phyloP scores from a whole-genome alignment of 2,888 invertebrate genomes.

The Drosophila rellima region DNA sequence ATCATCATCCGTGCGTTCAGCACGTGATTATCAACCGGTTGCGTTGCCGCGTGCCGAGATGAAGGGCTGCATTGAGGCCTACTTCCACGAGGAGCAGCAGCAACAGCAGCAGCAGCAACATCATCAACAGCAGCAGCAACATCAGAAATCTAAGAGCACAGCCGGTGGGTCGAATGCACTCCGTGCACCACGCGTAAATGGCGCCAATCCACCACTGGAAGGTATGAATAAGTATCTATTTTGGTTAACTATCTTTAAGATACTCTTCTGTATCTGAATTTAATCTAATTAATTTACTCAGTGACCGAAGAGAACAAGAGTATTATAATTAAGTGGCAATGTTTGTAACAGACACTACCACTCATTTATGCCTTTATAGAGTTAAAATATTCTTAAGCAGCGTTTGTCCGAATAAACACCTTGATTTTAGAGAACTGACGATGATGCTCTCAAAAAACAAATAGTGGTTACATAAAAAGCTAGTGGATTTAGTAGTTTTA shows the following conservation, averaged over 20 bases:
- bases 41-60: constrained; percentile 90
- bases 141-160: constrained; percentile 62
- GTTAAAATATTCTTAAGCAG: too few species aligned
- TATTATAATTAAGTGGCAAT: neutral
- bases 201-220: constrained; percentile 85
- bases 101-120: constrained; percentile 85
- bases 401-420: too few species aligned
- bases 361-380: too few species aligned
- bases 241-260: neutral
- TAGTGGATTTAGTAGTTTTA: too few species aligned
- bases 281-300: too few species aligned
- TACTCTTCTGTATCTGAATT: too few species aligned
- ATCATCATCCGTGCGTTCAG: constrained; percentile 34
- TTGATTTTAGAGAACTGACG: too few species aligned
- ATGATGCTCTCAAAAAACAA: too few species aligned
- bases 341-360: neutral
- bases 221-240: constrained; percentile 69
- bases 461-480: too few species aligned
- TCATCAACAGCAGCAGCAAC: constrained; percentile 86
- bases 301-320: neutral
- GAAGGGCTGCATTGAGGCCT: constrained; percentile 90
- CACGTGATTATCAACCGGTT: constrained; percentile 83
- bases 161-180: constrained; percentile 60
- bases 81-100: constrained; percentile 90
- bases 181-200: constrained; percentile 82